Base-by-base conservation (phyloP, 2,888 invertebrate species). In the Scaptomyza flava region DNA sequence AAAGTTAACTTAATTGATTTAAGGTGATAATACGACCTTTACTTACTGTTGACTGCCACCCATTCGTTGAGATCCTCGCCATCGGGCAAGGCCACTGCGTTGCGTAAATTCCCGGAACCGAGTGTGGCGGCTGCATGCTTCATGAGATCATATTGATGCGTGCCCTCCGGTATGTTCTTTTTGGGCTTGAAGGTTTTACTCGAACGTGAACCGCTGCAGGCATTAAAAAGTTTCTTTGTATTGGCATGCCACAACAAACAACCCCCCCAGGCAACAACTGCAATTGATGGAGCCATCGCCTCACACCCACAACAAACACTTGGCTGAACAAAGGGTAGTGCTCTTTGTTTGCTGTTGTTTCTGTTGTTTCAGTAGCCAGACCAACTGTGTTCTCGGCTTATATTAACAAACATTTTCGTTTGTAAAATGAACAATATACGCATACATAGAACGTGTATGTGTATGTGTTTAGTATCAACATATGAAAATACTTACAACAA, bases 1-100 rank as follows among this genome's bases (percentile, higher is more conserved):
- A 14, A 2, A 50, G 8, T 36, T 47, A 27, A 12, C 12, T 17
- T 43, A n/a, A 23, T 38, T 30, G n/a, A 23, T 31, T 33, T 14
- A 9, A 12, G 33, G 9, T 12, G 9, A 33, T n/a, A 33, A 41
- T 11, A 20, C 3, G 3, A 7, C 14, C 31, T 12, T 11, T 14
- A 94, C 97, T 95, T 93, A 98, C 99, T 99, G 92, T 99, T 99
- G 47, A 99, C 99, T 59, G 99, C 99, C 43, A 99, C 98, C 99
- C 99, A 99, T 94, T 99, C 99, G 91, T 99, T 99, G 75, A 98
- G 94, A 93, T 99, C 99, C 93, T 99, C 99, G 38, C 99, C 99
- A 92, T 99, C 99, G 0, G 99, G 99, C 81, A 99, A 93, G 94
- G 97, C 96, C 59, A 99, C 99, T 46, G 99, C 99, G 72, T 98